These are phyloP conservation scores for Sthenelais limicola DNA, from an alignment of 2,888 invertebrate genomes.

Conservation along the genomic window DNA sequence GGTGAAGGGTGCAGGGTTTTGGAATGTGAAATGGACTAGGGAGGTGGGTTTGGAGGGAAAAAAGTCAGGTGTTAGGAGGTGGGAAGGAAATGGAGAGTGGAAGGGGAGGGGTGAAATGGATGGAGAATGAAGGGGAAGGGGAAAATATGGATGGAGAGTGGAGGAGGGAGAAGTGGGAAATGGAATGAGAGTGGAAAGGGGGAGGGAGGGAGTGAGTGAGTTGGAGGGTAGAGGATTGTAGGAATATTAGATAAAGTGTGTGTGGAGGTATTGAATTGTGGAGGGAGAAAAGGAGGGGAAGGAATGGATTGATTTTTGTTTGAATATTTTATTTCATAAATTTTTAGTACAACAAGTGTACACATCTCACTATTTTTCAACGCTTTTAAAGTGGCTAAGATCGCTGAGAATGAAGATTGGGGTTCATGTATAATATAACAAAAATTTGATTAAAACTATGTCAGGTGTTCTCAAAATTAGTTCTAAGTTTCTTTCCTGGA, in stretches of 20 bases:
- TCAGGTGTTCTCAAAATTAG: too few species aligned
- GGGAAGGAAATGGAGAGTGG: neutral
- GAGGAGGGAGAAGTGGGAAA: neutral
- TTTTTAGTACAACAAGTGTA: too few species aligned
- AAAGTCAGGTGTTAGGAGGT: too few species aligned
- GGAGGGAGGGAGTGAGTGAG: neutral
- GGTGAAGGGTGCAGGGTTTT: neutral
- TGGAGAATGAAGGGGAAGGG: neutral
- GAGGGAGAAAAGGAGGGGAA: neutral
- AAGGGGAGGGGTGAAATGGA: neutral
- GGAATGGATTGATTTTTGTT: too few species aligned
- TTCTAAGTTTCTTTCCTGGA: too few species aligned
- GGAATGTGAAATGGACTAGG: slow-evolving; percentile 5
- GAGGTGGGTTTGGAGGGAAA: too few species aligned
- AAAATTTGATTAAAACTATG: too few species aligned
- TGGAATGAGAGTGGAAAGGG: neutral
- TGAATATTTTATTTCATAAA: too few species aligned
- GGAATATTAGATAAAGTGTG: neutral
- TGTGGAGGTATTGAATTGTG: neutral
- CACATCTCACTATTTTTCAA: too few species aligned
- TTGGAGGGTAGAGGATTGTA: neutral
- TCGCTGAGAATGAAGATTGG: too few species aligned
- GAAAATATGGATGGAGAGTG: neutral
- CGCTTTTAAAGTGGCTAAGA: too few species aligned
- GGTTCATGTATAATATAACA: too few species aligned